Percentiles rank a stretch among this genome's conserved stretches.
phyloP scores from a whole-genome alignment of 2,113 vertebrate species.

The Lepus timidus region DNA sequence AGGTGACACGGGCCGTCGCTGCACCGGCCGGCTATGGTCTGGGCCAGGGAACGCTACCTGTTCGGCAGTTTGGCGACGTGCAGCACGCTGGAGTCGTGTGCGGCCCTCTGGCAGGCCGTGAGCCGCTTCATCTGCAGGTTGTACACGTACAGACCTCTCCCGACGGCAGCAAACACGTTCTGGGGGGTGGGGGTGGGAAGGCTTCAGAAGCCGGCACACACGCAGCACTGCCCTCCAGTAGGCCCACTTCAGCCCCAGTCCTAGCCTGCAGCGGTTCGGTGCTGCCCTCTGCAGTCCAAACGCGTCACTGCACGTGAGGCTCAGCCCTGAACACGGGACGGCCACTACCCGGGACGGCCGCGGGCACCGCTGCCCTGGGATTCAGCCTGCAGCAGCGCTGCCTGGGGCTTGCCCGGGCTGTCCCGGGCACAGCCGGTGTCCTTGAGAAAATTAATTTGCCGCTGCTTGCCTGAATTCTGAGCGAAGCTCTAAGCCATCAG shows the following conservation, averaged over 20 bases:
- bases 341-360: no score
- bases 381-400: no score
- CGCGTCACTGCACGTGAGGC: background rate
- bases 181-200: conserved; percentile 76
- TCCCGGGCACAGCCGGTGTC: background rate
- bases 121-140: conserved; percentile 91
- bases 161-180: conserved; percentile 95
- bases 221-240: no score
- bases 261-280: conserved; percentile 24
- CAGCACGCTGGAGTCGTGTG: conserved; percentile 96
- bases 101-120: conserved; percentile 94
- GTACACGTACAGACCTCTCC: conserved; percentile 96
- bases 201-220: conserved; percentile 71
- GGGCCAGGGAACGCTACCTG: conserved; percentile 83
- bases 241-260: background rate
- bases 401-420: background rate
- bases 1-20: background rate
- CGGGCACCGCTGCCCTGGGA: no score
- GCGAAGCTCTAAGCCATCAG: background rate
- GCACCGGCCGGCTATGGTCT: conserved; percentile 34
- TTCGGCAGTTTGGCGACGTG: conserved; percentile 91
- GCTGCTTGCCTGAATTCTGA: background rate
- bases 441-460: background rate
- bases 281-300: conserved; percentile 50
- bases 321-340: no score